Base-by-base conservation (phyloP, 2,113 vertebrate species). In the Brachypteracias leptosomus region DNA sequence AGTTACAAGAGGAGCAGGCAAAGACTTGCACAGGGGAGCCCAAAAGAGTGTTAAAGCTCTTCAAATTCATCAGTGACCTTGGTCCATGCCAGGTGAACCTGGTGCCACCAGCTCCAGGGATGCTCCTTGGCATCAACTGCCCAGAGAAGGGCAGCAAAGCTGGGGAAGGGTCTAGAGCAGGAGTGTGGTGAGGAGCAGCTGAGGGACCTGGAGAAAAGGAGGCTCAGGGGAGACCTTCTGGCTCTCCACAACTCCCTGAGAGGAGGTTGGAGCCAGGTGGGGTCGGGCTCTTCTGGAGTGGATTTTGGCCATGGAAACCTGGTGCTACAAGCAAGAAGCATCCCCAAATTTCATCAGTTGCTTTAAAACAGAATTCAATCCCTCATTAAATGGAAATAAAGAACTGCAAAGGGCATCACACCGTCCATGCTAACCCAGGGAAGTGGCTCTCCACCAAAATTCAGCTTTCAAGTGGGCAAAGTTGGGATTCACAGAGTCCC, bases 391-490 rank as follows among this genome's bases (percentile, higher is more conserved):
- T 9, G 4, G 21, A 66, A 86, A 33, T 13, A 11, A 29, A 67
- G 29, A 40, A 4, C 28, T 1, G 5, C 12, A 79, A 75, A 36
- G 21, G 19, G 13, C 16, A 8, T 8, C 58, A 17, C 46, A 29
- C 6, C 2, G 0, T 3, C 31, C 35, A 4, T 0, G 4, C 10
- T 51, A 18, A 1, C 65, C 36, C 21, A 15, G 40, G 7, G 4
- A 36, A 66, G 67, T 1, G 6, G 9, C 18, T 68, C 29, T 38
- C 49, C 31, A 16, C n/a, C 3, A 3, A 75, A 75, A 62, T n/a
- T 61, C 12, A 52, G 36, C 35, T 67, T 47, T 46, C 36, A 31
- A 67, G 62, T 7, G 14, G 51, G 62, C 57, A 71, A 89, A 58
- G 6, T 1, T 13, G 20, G 40, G 44, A 73, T 54, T 68, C 38